Evolutionary conservation across 2,113 vertebrate genomes (phyloP).

Genomic region (Epinephelus cyanopodus): DNA sequence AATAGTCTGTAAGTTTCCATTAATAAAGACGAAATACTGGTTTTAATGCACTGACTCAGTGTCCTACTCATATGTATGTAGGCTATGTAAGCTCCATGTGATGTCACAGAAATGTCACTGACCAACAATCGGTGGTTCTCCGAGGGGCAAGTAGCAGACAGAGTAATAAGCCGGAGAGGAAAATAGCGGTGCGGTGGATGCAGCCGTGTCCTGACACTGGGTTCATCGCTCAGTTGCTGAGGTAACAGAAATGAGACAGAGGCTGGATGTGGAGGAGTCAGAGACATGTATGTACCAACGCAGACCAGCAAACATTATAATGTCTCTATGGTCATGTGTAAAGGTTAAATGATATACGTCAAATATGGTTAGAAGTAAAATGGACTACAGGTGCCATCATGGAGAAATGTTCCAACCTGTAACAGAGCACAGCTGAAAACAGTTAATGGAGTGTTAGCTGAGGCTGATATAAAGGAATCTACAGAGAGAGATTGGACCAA

Average conservation of each 20-base stretch:
- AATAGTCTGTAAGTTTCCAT: too few relatives aligned
- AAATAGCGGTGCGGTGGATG: background rate
- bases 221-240: conserved; percentile 7
- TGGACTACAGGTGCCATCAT: background rate
- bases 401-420: background rate
- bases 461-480: background rate
- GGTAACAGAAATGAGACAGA: background rate
- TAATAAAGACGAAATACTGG: too few relatives aligned
- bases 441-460: too few relatives aligned
- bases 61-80: too few relatives aligned
- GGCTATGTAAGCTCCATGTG: too few relatives aligned
- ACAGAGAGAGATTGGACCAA: conserved; percentile 4
- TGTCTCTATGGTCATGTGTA: background rate
- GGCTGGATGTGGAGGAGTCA: background rate
- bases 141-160: too few relatives aligned
- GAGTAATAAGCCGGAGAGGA: background rate
- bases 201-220: background rate
- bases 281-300: background rate
- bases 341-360: background rate
- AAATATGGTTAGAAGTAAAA: background rate
- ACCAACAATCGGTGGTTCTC: too few relatives aligned
- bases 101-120: too few relatives aligned
- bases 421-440: background rate
- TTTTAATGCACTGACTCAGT: too few relatives aligned
- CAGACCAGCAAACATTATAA: background rate